Percentiles rank a stretch among this genome's conserved stretches.
These are phyloP conservation scores for Pseudachorutes palmiensis DNA, from an alignment of 1,140 invertebrate genomes.

Conservation along the genomic window DNA sequence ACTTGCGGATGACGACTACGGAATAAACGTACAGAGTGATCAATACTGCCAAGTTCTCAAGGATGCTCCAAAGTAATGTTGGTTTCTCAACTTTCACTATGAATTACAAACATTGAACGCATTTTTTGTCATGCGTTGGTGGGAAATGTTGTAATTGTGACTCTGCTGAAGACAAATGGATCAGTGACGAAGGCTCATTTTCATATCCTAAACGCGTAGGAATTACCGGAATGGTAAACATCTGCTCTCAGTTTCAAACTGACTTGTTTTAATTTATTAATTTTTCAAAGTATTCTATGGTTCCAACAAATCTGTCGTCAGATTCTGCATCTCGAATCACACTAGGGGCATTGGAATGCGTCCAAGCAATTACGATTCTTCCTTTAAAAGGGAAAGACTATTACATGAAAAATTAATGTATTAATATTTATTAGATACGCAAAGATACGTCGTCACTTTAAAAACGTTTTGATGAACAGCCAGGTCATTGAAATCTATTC, in stretches of 20 bases:
- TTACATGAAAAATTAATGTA: conserved; percentile 15
- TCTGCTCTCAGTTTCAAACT: neutral
- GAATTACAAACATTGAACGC: no score
- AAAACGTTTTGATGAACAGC: conserved; percentile 85
- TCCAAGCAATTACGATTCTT: conserved; percentile 71
- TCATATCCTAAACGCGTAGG: conserved; percentile 68
- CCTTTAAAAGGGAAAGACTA: neutral
- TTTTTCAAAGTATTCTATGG: conserved; percentile 54
- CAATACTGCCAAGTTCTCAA: no score
- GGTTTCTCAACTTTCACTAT: no score
- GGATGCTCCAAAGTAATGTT: no score
- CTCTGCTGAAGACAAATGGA: conserved; percentile 72
- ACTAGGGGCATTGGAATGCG: conserved; percentile 80
- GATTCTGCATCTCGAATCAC: conserved; percentile 77
- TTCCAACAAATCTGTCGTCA: conserved; percentile 68
- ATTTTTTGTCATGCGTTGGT: conserved; percentile 44
- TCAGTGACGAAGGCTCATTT: conserved; percentile 77
- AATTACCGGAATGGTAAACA: conserved; percentile 64
- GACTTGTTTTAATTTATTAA: neutral
- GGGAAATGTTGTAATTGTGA: conserved; percentile 76
- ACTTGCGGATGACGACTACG: no score
- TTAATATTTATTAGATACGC: no score
- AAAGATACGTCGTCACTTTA: conserved; percentile 85
- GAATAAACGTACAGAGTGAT: no score
- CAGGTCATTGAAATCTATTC: conserved; percentile 82